A percentile compares a stretch with the other conserved stretches of the same genome.
Conservation (phyloP, 2,113 vertebrate species). For the Aramus guarauna region DNA sequence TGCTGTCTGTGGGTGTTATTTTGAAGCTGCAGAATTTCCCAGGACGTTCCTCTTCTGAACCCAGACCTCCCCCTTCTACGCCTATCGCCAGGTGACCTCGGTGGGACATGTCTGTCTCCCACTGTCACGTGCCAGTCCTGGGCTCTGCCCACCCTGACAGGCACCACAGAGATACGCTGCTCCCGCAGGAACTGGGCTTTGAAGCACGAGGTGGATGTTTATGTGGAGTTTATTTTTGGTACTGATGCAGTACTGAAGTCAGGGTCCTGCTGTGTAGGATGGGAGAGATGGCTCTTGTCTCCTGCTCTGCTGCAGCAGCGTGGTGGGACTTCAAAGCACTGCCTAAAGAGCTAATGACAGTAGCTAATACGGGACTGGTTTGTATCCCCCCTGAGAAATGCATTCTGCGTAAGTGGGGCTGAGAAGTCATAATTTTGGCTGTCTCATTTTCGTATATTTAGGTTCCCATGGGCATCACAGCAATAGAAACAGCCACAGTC, state of each 20-base stretch:
- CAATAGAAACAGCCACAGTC: neutral
- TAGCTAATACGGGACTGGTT: neutral
- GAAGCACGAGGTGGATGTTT: neutral
- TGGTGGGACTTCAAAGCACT: neutral
- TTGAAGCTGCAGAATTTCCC: neutral
- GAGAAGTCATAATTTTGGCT: neutral
- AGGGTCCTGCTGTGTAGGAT: neutral
- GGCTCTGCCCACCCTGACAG: neutral
- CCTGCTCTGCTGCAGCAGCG: neutral
- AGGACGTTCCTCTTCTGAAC: neutral
- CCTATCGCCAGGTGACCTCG: neutral
- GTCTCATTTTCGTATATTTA: neutral
- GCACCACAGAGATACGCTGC: neutral
- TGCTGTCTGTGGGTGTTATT: neutral
- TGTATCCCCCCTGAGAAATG: neutral
- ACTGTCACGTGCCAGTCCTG: neutral
- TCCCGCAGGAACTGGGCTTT: neutral
- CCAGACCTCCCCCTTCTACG: neutral
- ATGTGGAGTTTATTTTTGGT: neutral
- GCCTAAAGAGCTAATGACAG: neutral
- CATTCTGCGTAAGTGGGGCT: rapidly evolving
- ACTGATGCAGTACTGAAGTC: neutral
- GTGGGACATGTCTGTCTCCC: rapidly evolving
- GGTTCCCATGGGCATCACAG: neutral
- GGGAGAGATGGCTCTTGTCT: neutral